Evolutionary conservation across 2,113 vertebrate species (phyloP), one percentile per base, ranked within the genome.

Genomic region (Psilopogon haemacephalus): DNA sequence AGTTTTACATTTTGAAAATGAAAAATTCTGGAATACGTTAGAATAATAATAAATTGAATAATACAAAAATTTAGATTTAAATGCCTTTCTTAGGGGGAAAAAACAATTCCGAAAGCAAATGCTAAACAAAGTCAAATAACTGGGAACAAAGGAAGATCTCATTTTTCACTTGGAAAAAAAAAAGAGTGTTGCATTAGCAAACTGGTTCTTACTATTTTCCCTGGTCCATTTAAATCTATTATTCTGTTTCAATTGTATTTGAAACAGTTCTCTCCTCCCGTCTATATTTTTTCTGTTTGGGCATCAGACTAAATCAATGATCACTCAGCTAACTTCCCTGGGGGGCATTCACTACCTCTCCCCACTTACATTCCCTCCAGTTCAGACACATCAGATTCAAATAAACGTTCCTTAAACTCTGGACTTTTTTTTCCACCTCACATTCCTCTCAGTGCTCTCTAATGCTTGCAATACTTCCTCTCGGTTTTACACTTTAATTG

Each of bases 401-500:
- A 89, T 54, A 50, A 50, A 76, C 33, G 63, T 79, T 85, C n/a
- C 46, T 72, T 55, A 65, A 69, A 19, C 35, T 62, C 65, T 3
- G 4, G 56, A 38, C 12, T 40, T 94, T 88, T 89, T 89, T 89
- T 70, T 64, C 70, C 58, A 81, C 27, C 48, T 92, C 42, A n/a
- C 6, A 18, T 69, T 75, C 30, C 26, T 91, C 63, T 72, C 69
- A 42, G 13, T 12, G 30, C 11, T 78, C 70, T 67, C 65, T 67
- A 33, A 7, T 18, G 70, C 37, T 68, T 35, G 58, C 54, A 86
- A n/a, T 33, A 44, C 24, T 82, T 84, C n/a, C 60, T 76, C 56
- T 70, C 55, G 67, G 68, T 85, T 91, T 85, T 70, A 82, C 63
- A 23, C 78, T 76, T 89, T 77, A 95, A 73, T 83, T 93, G 93